Percentiles rank a stretch among this genome's conserved stretches.
Evolutionary conservation across 35 echinoderm and acorn worm genomes (phyloP).

Genomic region (Hemicentrotus pulcherrimus): DNA sequence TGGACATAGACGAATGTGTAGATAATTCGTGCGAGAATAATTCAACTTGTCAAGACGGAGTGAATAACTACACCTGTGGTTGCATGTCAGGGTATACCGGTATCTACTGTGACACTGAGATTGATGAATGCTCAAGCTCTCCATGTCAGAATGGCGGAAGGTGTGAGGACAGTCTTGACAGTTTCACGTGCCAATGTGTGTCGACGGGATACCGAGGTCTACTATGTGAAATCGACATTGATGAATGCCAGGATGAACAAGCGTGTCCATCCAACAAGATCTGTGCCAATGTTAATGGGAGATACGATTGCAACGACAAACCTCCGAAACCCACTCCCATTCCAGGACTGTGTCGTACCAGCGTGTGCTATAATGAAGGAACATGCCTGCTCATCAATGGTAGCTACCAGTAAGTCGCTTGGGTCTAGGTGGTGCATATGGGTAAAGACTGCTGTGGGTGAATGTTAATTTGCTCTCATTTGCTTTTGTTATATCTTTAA

Average conservation of each 20-base stretch:
- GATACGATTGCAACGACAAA: not conserved
- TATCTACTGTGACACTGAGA: slow-evolving; percentile 30
- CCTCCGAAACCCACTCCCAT: not conserved
- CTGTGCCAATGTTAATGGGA: slow-evolving; percentile 54
- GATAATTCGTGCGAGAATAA: not conserved
- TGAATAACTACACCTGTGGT: slow-evolving; percentile 48
- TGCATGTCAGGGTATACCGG: slow-evolving; percentile 48
- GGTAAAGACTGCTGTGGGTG: not conserved
- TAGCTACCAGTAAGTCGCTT: not conserved
- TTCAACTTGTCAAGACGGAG: slow-evolving; percentile 47
- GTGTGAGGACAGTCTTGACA: slow-evolving; percentile 32
- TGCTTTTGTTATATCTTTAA: no score
- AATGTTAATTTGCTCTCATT: no score
- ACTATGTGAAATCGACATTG: slow-evolving; percentile 29
- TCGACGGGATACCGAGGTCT: slow-evolving; percentile 6
- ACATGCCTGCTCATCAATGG: not conserved
- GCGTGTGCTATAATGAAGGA: slow-evolving; percentile 30
- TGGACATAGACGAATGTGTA: slow-evolving; percentile 51
- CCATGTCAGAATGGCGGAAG: slow-evolving; percentile 52
- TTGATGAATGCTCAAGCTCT: slow-evolving; percentile 42
- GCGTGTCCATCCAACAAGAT: slow-evolving; percentile 23
- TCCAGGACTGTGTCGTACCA: slow-evolving; percentile 22
- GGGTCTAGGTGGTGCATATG: not conserved
- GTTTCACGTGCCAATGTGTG: slow-evolving; percentile 54
- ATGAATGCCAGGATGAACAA: slow-evolving; percentile 37